Percentiles rank a stretch among this genome's conserved stretches.
phyloP scores from a whole-genome alignment of 2,113 vertebrate species.

The Chloropsis hardwickii region DNA sequence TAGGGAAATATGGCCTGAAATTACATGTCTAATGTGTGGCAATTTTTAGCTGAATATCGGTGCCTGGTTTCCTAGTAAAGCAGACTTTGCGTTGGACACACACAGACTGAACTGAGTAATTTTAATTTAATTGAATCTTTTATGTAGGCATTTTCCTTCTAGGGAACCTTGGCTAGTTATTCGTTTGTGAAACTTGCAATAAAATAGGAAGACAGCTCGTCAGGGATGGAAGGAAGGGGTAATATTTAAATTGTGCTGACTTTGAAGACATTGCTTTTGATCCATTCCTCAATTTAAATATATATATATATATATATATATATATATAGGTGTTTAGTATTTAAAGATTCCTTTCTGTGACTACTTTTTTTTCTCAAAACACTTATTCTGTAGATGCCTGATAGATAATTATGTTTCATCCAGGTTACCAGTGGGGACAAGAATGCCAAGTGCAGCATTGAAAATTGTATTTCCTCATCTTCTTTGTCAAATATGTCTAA shows the following conservation, averaged over 20 bases:
- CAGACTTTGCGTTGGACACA: slow-evolving; percentile 9
- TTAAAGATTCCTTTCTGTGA: not conserved
- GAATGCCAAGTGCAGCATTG: not conserved
- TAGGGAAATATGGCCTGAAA: slow-evolving; percentile 45
- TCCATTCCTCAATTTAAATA: not conserved
- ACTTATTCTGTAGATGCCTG: not conserved
- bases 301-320: not conserved
- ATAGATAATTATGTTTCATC: not conserved
- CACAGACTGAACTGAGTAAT: slow-evolving; percentile 30
- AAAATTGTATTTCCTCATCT: not conserved
- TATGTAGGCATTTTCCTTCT: slow-evolving; percentile 51
- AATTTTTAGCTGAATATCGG: slow-evolving; percentile 34
- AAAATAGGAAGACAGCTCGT: slow-evolving; percentile 43
- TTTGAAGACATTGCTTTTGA: slow-evolving; percentile 37
- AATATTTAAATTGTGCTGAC: slow-evolving; percentile 44
- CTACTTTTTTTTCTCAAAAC: not conserved
- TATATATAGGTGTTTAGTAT: not conserved
- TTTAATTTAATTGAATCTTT: slow-evolving; percentile 57
- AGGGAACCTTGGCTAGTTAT: slow-evolving; percentile 44
- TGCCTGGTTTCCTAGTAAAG: slow-evolving; percentile 20
- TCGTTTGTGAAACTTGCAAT: slow-evolving; percentile 54
- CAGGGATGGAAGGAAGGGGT: slow-evolving; percentile 25
- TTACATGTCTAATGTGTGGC: slow-evolving; percentile 22
- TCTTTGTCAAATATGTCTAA: not conserved
- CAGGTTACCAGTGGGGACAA: not conserved